Conservation (phyloP, 2,888 invertebrate genomes). For the Cryptus armator region DNA sequence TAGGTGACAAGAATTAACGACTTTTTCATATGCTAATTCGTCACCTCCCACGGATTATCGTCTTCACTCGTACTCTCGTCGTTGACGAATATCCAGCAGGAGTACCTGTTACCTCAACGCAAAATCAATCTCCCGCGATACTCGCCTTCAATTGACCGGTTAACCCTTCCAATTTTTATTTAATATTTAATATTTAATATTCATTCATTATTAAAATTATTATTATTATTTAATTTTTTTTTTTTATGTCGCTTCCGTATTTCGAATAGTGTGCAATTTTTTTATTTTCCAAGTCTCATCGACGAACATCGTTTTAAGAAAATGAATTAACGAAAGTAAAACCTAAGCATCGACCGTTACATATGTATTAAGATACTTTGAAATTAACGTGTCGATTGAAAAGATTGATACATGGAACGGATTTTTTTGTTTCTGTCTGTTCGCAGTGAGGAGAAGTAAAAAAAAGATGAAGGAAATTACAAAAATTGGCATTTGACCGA, state of each 20-base stretch:
- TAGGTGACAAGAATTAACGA: constrained; percentile 43
- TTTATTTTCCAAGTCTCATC: not conserved
- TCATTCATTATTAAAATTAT: too few species aligned
- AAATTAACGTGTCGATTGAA: not conserved
- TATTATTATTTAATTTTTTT: not conserved
- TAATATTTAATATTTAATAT: too few species aligned
- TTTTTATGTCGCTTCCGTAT: not conserved
- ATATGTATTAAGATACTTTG: not conserved
- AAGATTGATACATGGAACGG: not conserved
- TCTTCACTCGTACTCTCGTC: constrained; percentile 46
- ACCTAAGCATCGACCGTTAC: not conserved
- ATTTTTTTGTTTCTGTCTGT: constrained; percentile 18
- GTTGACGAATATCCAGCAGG: constrained; percentile 32
- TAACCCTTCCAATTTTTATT: not conserved
- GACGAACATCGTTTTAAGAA: not conserved
- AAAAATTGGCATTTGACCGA: constrained; percentile 45
- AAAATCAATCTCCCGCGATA: constrained; percentile 63
- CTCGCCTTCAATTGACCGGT: not conserved
- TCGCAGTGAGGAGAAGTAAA: constrained; percentile 18
- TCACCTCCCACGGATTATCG: constrained; percentile 58
- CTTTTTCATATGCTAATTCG: constrained; percentile 67
- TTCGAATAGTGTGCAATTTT: not conserved
- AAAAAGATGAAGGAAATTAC: not conserved
- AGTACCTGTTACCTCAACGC: constrained; percentile 68
- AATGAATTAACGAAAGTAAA: not conserved